Conservation (phyloP, 2,888 invertebrate species). For the Nipponacmea schrenckii region DNA sequence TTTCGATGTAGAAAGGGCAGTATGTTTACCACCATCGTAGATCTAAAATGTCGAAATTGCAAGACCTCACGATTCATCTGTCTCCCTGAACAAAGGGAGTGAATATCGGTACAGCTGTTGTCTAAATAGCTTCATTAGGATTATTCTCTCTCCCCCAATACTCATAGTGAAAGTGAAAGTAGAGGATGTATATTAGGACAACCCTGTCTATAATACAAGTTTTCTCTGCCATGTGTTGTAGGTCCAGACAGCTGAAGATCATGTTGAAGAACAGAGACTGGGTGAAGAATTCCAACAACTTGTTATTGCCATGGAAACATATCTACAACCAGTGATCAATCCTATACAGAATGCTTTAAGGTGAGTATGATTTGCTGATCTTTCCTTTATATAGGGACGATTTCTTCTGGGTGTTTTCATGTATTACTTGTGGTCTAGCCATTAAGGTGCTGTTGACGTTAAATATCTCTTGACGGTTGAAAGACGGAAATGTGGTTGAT, state of each 20-base stretch:
- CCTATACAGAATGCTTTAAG: slow-evolving; percentile 35
- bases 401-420: no score
- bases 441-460: background rate
- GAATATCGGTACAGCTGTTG: no score
- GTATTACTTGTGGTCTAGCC: background rate
- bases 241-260: slow-evolving; percentile 35
- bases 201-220: no score
- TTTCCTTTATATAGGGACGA: background rate
- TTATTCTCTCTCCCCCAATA: no score
- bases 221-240: slow-evolving; percentile 5
- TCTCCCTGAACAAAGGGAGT: no score
- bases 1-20: no score
- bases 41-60: no score
- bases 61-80: no score
- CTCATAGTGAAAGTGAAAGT: no score
- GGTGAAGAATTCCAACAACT: slow-evolving; percentile 59
- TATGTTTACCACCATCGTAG: no score
- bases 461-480: background rate
- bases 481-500: background rate
- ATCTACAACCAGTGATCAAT: slow-evolving; percentile 58
- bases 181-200: no score
- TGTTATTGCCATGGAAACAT: slow-evolving; percentile 58
- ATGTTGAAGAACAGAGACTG: slow-evolving; percentile 52
- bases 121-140: no score
- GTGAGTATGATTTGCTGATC: slow-evolving; percentile 13